Base-by-base conservation (phyloP, 1,140 invertebrate genomes). In the Drosophila ficusphila region DNA sequence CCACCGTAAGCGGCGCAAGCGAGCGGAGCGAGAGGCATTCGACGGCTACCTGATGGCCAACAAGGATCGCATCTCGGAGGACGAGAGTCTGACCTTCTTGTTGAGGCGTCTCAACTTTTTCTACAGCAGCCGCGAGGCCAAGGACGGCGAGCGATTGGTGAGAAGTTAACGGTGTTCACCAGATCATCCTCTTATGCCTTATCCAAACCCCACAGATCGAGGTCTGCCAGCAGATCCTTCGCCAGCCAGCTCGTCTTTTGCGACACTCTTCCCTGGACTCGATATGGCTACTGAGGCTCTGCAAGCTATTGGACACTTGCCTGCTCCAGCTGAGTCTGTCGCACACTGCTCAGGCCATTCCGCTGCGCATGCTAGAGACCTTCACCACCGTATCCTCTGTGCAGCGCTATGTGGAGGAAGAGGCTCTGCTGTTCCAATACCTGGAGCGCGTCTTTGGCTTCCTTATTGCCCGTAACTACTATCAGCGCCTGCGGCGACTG, bases 281-380 rank as follows among this genome's bases (percentile, higher is more conserved):
- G 3, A 64, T 79, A 16, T 91, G 90, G 90, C 52, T 88, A 39
- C 51, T 89, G 38, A 76, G 89, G 5, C 54, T 90, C 4, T 83
- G 90, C 39, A 85, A 82, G 41, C 47, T 91, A 11, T 46, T 91
- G 19, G 77, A 79, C 34, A 54, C 88, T 7, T 91, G 91, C 29
- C 49, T 91, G 4, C 56, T 82, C 9, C 88, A 92, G 36, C 41
- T 92, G 36, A 57, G 72, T 9, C 49, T 71, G 4, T 62, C 89
- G 61, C 54, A 88, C 12, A 68, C 70, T 88, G 92, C 92, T 65
- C 92, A 96, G 78, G 95, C 96, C n/a, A 94, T 96, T 56, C 95
- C 96, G 1, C 92, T 97, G 31, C 92, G 96, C 79, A 95, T 96
- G 90, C 86, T 97, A 78, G 96, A 97, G 91, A 93, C 95, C n/a